Base-by-base conservation (phyloP, 2,888 invertebrate species). In the Beris morrisii region DNA sequence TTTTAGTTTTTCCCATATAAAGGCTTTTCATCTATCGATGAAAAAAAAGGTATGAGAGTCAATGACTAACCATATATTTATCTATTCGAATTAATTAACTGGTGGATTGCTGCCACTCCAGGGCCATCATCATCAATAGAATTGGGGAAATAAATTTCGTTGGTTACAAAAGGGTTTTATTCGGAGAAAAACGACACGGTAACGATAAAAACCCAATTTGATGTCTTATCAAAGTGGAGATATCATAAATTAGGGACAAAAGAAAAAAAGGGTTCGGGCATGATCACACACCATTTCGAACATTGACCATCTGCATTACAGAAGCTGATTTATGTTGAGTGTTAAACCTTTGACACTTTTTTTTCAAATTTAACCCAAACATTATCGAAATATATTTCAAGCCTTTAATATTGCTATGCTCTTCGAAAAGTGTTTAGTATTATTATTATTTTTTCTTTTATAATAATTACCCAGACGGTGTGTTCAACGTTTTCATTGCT, bases 21-120 rank as follows among this genome's bases (percentile, higher is more conserved):
- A 38, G 38, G 9, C 5, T 7, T 7, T 38, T 38, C 38, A 38
- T 38, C 38, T 38, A 38, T 38, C 38, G 38, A 38, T 38, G 38
- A 9, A 9, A 38, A 38, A 22, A 38, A 38, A 38, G 38, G 9
- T 38, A 38, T 38, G 9, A 38, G 38, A 38, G 9, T 38, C 38
- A 52, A 11, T 22, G 11, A 6, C 52, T 52, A 52, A 52, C 52
- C 28, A 52, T 52, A 44, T 45, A 58, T 58, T 45, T 58, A 45
- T 57, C 57, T 7, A 28, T 28, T 58, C 45, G 57, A 58, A 58
- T 58, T 58, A 58, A 58, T 58, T 58, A 58, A 55, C 55, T 32
- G 31, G 5, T 7, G 22, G 22, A 55, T 32, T 31, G 53, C 38
- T 43, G 43, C 38, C 43, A 15, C 38, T 38, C 38, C 43, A 56